Evolutionary conservation across 2,113 vertebrate genomes (phyloP).

Genomic region (Amphilophus citrinellus): DNA sequence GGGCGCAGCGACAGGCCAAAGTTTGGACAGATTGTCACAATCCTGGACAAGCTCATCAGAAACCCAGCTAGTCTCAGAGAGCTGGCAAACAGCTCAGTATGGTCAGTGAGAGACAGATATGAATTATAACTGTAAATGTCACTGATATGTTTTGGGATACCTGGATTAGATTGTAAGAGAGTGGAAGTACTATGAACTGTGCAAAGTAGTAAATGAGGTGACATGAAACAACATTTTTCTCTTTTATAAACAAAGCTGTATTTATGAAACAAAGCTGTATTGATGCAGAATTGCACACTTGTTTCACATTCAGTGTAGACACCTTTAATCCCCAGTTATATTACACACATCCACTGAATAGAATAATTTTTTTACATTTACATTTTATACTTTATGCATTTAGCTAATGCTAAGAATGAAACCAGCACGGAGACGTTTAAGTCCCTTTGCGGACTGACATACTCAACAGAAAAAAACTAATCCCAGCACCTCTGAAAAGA

Average conservation of each 20-base stretch:
- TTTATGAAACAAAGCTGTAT: conserved; percentile 7
- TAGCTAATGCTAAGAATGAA: conserved; percentile 23
- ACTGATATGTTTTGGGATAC: background rate
- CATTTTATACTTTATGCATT: conserved; percentile 34
- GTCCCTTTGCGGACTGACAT: conserved; percentile 1
- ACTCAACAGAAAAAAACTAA: conserved; percentile 4
- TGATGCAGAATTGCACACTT: background rate
- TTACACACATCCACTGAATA: conserved; percentile 4
- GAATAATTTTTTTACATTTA: conserved; percentile 41
- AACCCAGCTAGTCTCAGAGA: conserved; percentile 83
- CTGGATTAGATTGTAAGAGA: background rate
- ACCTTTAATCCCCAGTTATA: conserved; percentile 6
- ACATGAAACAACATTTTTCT: background rate
- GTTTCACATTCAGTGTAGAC: conserved; percentile 15
- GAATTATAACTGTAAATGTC: conserved; percentile 2
- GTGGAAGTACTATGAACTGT: background rate
- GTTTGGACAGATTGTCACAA: conserved; percentile 86
- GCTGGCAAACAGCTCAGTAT: conserved; percentile 83
- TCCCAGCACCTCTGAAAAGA: conserved; percentile 8
- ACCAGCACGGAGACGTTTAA: conserved; percentile 2
- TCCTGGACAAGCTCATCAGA: conserved; percentile 84
- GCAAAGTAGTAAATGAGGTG: background rate
- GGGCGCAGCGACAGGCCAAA: conserved; percentile 82
- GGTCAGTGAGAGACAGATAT: conserved; percentile 70
- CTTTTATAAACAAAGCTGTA: background rate